Base-by-base conservation (phyloP, 2,888 invertebrate species). In the Drosophila lacicola region DNA sequence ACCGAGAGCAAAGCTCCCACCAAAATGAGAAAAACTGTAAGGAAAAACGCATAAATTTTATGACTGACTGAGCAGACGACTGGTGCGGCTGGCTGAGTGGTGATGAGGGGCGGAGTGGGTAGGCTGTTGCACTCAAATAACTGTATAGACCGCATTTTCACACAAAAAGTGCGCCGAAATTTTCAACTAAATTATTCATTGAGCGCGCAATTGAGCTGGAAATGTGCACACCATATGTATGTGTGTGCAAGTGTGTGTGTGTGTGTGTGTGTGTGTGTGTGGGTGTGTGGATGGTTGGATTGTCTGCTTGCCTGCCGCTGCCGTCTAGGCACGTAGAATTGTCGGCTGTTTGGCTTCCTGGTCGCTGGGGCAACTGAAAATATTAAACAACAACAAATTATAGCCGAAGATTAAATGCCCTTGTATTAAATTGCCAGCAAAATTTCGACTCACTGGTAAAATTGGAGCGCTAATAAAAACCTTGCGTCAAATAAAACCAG, bases 201-300 rank as follows among this genome's bases (percentile, higher is more conserved):
- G 84, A 80, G 80, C 81, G 86, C 80, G 88, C 88, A 80, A 85
- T 88, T 85, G 88, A 85, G 84, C 83, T 82, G 83, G 88, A 82
- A 88, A 85, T 82, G 87, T 85, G 85, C 70, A 69, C 65, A 50
- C 21, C 39, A 46, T 55, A 25, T 45, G 42, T 50, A 33, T 34
- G 2, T 50, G 36, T n/a, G 34, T 46, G 37, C 51, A 39, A 55
- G 45, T 36, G 44, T 29, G 41, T n/a, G 3, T 45, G 51, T 41
- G 41, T 53, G 36, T 39, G 60, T 34, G 58, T 54, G 53, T 47
- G 51, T 33, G 58, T 39, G 42, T 6, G 29, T n/a, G 57, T 46
- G 46, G 42, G 61, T 25, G 25, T 25, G 57, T 50, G 55, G 57
- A 50, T 47, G 60, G 58, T 70, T 62, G 74, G 82, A 78, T 67